These are phyloP conservation scores for Tridacna crocea DNA, from an alignment of 2,888 invertebrate genomes.

Conservation along the genomic window DNA sequence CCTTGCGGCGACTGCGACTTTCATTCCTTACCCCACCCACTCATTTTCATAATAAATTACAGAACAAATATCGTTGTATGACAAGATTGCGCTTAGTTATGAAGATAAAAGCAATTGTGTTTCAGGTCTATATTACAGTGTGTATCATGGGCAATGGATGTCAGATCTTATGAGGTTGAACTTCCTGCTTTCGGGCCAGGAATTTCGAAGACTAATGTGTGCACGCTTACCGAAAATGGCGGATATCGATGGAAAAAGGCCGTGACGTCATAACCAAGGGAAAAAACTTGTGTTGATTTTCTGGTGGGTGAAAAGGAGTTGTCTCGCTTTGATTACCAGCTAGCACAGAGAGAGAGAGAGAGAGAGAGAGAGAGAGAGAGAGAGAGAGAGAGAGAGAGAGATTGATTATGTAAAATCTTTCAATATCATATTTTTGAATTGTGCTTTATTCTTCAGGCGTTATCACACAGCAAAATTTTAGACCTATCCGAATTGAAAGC, in stretches of 20 bases:
- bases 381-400: no score
- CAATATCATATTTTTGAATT: no score
- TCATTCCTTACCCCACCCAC: slow-evolving; percentile 24
- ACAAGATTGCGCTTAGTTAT: background rate
- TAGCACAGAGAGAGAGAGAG: no score
- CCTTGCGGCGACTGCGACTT: background rate
- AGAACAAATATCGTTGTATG: background rate
- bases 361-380: no score
- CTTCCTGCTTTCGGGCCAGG: background rate
- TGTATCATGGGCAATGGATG: background rate
- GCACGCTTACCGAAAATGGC: slow-evolving; percentile 41
- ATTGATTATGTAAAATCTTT: no score
- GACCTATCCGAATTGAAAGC: no score
- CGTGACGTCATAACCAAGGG: slow-evolving; percentile 29
- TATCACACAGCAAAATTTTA: no score
- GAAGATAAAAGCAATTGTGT: no score
- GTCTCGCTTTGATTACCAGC: no score
- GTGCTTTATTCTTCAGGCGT: no score
- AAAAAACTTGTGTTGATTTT: background rate
- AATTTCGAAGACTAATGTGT: background rate
- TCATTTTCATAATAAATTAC: slow-evolving; percentile 28
- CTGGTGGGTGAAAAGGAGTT: background rate
- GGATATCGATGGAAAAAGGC: slow-evolving; percentile 23
- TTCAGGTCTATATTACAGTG: background rate
- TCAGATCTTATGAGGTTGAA: background rate